Evolutionary conservation across 2,888 invertebrate genomes (phyloP).

Genomic region (Trichogramma evanescens): DNA sequence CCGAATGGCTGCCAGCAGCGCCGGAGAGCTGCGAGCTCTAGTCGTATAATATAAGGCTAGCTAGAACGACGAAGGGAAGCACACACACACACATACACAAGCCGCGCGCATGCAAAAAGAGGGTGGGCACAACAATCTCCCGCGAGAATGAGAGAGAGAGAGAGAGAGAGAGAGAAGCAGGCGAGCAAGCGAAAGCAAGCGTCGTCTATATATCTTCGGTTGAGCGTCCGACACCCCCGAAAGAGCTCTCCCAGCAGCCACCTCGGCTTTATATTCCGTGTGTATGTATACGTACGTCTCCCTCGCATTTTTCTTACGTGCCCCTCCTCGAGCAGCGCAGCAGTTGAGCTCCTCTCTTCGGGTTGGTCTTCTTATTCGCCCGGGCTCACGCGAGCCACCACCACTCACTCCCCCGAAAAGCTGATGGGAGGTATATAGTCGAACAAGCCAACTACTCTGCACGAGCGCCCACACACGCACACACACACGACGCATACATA

Average conservation of each 20-base stretch:
- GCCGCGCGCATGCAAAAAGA: no score
- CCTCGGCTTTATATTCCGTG: background rate
- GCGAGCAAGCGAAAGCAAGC: background rate
- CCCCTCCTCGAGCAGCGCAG: constrained; percentile 23
- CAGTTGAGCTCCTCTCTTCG: constrained; percentile 12
- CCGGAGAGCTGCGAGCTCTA: no score
- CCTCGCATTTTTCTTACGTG: constrained; percentile 38
- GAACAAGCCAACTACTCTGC: constrained; percentile 4
- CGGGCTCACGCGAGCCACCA: constrained; percentile 4
- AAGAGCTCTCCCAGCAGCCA: background rate
- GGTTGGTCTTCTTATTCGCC: constrained; percentile 14
- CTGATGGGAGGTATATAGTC: background rate
- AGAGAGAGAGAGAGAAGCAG: background rate
- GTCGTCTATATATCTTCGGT: background rate
- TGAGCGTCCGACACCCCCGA: background rate
- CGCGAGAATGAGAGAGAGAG: background rate
- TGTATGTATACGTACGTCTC: constrained; percentile 18
- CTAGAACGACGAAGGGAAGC: no score
- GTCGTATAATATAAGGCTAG: no score
- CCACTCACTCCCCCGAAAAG: background rate
- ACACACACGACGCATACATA: no score
- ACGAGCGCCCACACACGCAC: constrained; percentile 7
- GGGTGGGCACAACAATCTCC: no score
- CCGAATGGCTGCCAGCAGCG: no score
- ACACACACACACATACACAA: no score